Base-by-base conservation (phyloP, 1,140 invertebrate species). In the Lepidurus couesii region DNA sequence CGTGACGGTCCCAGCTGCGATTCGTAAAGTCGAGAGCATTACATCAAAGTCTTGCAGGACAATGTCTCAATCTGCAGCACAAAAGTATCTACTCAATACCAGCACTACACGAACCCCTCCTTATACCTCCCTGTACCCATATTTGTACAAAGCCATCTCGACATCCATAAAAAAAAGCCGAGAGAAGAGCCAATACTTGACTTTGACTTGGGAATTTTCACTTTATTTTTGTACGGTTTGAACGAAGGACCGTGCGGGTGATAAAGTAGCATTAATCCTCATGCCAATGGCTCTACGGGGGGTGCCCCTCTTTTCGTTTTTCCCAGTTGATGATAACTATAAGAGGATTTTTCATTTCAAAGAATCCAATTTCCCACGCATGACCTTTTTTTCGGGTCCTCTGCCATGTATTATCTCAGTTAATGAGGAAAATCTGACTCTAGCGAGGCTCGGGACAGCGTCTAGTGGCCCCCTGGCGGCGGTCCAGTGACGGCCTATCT, bases 241-340 rank as follows among this genome's bases (percentile, higher is more conserved):
- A 9, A 65, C 47, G 47, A 65, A 65, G 6, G 9, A 13, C 53
- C 53, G 53, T 65, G 53, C 53, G 53, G 53, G 53, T 21, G 53
- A 65, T 65, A 13, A 13, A 65, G 53, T 65, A 65, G n/a, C 53
- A 65, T 65, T 65, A 65, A 16, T 65, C 21, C 13, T 16, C 53
- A 65, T 65, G 53, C 53, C 53, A 65, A 65, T 65, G 53, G 53
- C 53, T n/a, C 53, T 65, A 9, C 53, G 53, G 53, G 53, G 53
- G 53, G 53, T 65, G 13, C 16, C 53, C 53, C 16, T 65, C 53
- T 65, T 34, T 65, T 65, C 53, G n/a, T 65, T 65, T 65, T 65
- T 34, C 34, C 0, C n/a, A 65, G 21, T 5, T 21, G 53, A 65
- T 65, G 53, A 65, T 65, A 21, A 65, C 53, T 65, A 65, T 13